Conservation (phyloP, 2,113 vertebrate species). For the Chunga burmeisteri region DNA sequence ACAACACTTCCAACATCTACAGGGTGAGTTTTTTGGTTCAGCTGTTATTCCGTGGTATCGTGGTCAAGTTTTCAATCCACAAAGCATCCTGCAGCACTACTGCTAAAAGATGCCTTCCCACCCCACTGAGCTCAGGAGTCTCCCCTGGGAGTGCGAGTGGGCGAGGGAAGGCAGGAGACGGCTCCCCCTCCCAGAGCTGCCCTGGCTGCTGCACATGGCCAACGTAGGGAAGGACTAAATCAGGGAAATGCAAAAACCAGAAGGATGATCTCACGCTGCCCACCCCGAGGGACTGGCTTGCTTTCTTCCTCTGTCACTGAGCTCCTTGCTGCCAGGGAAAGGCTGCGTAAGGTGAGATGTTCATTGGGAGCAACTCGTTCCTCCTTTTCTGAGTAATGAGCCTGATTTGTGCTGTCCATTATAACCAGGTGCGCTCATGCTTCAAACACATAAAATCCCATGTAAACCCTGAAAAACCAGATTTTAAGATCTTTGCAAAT, state of each 20-base stretch:
- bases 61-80: neutral
- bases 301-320: neutral
- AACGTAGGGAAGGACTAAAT: neutral
- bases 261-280: neutral
- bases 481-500: neutral
- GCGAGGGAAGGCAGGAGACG: neutral
- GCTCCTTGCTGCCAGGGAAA: neutral
- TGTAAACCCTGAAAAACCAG: slow-evolving; percentile 22
- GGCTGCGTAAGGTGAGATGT: neutral
- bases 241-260: neutral
- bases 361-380: neutral
- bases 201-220: neutral
- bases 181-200: neutral
- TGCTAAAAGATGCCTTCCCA: neutral
- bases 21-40: neutral
- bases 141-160: neutral
- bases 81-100: neutral
- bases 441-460: neutral
- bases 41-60: neutral
- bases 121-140: neutral
- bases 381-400: neutral
- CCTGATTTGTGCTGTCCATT: neutral
- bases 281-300: neutral
- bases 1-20: neutral
- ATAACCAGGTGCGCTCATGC: neutral